Evolutionary conservation across 2,797 vertebrate genomes (phyloP).

Genomic region (Ataeniobius toweri): DNA sequence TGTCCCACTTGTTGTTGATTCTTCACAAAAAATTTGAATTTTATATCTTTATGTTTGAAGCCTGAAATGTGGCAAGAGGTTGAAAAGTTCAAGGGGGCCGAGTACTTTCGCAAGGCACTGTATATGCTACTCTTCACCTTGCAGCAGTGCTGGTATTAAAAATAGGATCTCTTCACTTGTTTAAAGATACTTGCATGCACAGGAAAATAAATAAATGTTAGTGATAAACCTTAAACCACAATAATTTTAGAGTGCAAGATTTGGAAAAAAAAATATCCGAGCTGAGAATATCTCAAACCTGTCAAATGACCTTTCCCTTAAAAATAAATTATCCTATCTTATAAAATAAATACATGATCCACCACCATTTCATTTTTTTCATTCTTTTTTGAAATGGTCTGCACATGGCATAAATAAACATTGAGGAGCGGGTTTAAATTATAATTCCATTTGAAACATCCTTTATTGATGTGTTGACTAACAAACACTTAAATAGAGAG

Average conservation of each 20-base stretch:
- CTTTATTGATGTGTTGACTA: conserved; percentile 65
- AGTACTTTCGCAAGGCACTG: too few species aligned
- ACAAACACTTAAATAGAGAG: conserved; percentile 70
- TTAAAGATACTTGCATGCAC: neutral
- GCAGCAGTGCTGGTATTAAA: neutral
- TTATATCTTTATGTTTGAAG: too few species aligned
- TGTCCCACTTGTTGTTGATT: too few species aligned
- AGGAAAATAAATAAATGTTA: neutral
- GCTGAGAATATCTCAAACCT: conserved; percentile 31
- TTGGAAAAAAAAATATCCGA: neutral
- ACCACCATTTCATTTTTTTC: neutral
- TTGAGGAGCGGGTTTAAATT: conserved; percentile 46
- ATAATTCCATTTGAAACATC: conserved; percentile 67
- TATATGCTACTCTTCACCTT: neutral
- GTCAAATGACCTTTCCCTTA: conserved; percentile 20
- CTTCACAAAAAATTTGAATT: too few species aligned
- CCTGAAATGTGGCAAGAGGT: too few species aligned
- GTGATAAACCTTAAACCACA: neutral
- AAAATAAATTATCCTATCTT: conserved; percentile 25
- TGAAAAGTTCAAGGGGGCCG: too few species aligned
- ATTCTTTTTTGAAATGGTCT: conserved; percentile 10
- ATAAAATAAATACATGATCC: conserved; percentile 17
- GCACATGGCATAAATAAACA: conserved; percentile 53
- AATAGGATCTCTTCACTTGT: neutral
- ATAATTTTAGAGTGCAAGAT: neutral